Evolutionary conservation across 2,113 vertebrate genomes (phyloP).

Genomic region (Pantherophis guttatus): DNA sequence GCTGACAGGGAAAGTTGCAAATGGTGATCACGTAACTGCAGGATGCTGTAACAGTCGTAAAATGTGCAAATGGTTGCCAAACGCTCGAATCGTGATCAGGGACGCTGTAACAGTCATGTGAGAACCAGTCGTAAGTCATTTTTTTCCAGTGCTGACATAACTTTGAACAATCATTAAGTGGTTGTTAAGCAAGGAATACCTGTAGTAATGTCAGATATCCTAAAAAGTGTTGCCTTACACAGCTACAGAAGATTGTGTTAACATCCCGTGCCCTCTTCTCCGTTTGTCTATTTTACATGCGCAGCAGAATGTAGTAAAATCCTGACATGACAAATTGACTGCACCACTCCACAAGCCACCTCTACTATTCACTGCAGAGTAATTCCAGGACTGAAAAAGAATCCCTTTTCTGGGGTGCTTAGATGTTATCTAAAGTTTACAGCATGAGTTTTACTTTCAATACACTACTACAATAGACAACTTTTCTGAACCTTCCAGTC

Average conservation of each 20-base stretch:
- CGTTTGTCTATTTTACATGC: neutral
- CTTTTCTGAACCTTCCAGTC: neutral
- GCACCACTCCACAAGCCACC: neutral
- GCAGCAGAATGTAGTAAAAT: neutral
- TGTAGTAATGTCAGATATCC: neutral
- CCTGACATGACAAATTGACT: neutral
- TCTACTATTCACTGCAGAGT: neutral
- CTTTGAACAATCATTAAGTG: neutral
- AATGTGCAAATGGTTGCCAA: neutral
- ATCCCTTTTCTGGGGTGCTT: neutral
- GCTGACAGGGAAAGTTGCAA: neutral
- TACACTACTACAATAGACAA: neutral
- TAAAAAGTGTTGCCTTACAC: neutral
- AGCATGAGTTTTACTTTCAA: neutral
- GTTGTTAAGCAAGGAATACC: neutral
- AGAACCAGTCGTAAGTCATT: neutral
- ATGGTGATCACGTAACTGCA: neutral
- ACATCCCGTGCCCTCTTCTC: neutral
- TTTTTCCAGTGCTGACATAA: neutral
- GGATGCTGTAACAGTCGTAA: neutral
- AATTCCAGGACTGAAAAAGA: neutral
- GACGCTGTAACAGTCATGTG: neutral
- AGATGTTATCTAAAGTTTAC: neutral
- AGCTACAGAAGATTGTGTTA: neutral
- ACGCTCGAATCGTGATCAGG: neutral